Evolutionary conservation across 2,113 vertebrate genomes (phyloP).

Genomic region (Ochotona curzoniae): DNA sequence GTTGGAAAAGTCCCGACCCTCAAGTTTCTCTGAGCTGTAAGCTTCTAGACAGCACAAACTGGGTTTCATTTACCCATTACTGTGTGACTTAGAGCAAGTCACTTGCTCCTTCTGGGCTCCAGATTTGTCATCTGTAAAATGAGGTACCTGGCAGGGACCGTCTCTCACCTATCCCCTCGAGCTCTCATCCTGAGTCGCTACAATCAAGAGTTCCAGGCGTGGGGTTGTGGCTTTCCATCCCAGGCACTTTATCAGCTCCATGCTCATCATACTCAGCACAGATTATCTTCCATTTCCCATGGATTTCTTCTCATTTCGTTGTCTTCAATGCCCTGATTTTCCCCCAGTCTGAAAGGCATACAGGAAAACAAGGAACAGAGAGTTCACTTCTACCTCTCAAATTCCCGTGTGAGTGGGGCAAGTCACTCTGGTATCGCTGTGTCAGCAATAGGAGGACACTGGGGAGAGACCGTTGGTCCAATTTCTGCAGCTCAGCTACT

Average conservation of each 20-base stretch:
- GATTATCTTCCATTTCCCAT: background rate
- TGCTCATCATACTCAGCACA: background rate
- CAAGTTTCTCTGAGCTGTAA: background rate
- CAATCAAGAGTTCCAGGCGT: background rate
- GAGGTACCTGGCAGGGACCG: background rate
- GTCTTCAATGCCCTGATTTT: background rate
- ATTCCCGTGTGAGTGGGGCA: background rate
- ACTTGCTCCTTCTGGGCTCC: background rate
- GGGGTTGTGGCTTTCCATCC: background rate
- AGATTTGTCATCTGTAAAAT: background rate
- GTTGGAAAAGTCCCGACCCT: background rate
- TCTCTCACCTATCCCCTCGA: background rate
- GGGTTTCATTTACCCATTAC: background rate
- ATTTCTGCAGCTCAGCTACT: slow-evolving; percentile 52
- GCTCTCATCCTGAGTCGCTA: background rate
- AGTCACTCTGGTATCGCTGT: background rate
- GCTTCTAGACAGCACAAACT: background rate
- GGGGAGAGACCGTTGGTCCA: background rate
- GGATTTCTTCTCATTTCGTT: background rate
- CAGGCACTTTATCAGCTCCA: rapidly evolving
- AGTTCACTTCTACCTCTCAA: background rate
- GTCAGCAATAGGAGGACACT: slow-evolving; percentile 33
- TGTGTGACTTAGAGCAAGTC: background rate
- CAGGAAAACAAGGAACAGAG: background rate
- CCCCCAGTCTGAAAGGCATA: background rate